phyloP scores from a whole-genome alignment of 2,888 invertebrate species.

The Hybos culiciformis region DNA sequence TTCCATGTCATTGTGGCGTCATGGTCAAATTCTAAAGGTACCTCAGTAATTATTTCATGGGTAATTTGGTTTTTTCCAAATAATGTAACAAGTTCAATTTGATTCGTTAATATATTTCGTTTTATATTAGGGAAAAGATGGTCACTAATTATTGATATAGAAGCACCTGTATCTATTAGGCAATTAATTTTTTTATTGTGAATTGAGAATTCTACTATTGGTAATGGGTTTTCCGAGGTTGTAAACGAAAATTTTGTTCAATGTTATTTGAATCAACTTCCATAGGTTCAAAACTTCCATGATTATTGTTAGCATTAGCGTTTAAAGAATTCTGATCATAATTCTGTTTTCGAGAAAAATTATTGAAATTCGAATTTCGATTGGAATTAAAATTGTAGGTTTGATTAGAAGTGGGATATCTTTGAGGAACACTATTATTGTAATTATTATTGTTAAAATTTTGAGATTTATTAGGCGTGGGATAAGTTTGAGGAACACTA shows the following conservation, averaged over 20 bases:
- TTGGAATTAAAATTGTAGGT: neutral
- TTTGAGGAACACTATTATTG: too few relatives aligned
- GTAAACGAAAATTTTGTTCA: neutral
- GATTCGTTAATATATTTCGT: neutral
- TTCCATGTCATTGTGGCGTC: neutral
- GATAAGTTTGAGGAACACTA: too few relatives aligned
- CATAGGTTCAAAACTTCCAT: neutral
- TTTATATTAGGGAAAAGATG: neutral
- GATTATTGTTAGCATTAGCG: neutral
- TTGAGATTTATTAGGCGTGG: too few relatives aligned
- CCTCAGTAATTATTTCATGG: neutral
- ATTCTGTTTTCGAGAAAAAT: neutral
- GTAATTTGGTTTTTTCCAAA: neutral
- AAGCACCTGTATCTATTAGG: neutral
- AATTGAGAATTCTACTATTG: neutral
- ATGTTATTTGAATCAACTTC: neutral
- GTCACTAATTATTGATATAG: neutral
- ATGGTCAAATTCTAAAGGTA: neutral
- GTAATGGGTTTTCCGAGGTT: neutral
- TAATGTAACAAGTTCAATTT: neutral
- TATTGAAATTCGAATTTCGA: neutral
- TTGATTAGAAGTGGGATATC: too few relatives aligned
- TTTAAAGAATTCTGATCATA: neutral
- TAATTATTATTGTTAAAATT: too few relatives aligned
- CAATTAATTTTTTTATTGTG: neutral